Percentiles rank a stretch among this genome's conserved stretches.
phyloP scores from a whole-genome alignment of 2,797 vertebrate species.

The Syngnathus rostellatus region DNA sequence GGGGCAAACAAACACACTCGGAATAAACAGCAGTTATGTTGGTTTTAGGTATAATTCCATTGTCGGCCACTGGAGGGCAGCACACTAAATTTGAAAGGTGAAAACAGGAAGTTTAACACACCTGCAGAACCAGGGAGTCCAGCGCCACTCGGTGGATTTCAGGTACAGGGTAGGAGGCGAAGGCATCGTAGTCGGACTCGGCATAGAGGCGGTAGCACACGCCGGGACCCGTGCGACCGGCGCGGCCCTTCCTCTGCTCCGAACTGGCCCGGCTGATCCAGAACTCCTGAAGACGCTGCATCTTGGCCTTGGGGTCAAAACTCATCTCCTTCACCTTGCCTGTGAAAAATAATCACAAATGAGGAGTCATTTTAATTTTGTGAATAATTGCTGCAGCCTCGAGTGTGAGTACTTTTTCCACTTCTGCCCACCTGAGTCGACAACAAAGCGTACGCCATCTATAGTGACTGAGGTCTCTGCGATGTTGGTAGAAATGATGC shows the following conservation, averaged over 20 bases:
- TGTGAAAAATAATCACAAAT: conserved; percentile 26
- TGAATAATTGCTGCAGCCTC: too few relatives aligned
- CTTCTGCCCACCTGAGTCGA: conserved; percentile 78
- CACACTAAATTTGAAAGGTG: too few relatives aligned
- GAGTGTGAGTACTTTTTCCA: not conserved
- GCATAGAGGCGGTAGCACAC: conserved; percentile 88
- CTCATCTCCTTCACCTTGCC: conserved; percentile 97
- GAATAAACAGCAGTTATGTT: not conserved
- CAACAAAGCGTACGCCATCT: conserved; percentile 86
- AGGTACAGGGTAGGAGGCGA: conserved; percentile 80
- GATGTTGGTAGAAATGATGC: conserved; percentile 91
- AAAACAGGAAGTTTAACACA: conserved; percentile 28
- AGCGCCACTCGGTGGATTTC: conserved; percentile 87
- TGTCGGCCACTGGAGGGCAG: too few relatives aligned
- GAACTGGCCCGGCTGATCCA: conserved; percentile 94
- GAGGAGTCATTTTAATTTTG: not conserved
- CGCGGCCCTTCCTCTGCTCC: conserved; percentile 89
- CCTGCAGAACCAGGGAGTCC: conserved; percentile 85
- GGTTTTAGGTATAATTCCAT: too few relatives aligned
- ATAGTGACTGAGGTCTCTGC: conserved; percentile 93
- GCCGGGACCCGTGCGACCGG: conserved; percentile 84
- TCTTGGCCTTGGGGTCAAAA: conserved; percentile 84
- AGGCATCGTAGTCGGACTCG: conserved; percentile 82
- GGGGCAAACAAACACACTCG: not conserved
- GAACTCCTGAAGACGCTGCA: conserved; percentile 90